Conservation (phyloP, 2,797 vertebrate genomes). For the Platyrinchus mystaceus region DNA sequence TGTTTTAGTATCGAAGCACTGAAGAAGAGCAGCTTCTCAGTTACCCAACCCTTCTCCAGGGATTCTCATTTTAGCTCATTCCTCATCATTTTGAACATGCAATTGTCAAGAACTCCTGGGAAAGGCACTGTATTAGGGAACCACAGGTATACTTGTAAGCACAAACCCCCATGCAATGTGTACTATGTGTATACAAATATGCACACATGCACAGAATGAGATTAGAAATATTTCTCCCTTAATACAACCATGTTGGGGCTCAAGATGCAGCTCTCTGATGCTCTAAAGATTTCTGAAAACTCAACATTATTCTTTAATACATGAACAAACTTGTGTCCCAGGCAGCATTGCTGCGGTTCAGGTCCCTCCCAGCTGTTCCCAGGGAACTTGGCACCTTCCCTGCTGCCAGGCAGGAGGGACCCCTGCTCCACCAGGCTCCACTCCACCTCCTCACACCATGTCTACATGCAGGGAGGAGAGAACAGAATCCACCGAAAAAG, state of each 20-base stretch:
- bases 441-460: background rate
- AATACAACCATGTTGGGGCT: background rate
- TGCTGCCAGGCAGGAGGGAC: background rate
- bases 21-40: background rate
- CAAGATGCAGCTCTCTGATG: background rate
- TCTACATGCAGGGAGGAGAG: background rate
- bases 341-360: background rate
- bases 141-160: background rate
- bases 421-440: background rate
- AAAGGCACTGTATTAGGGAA: constrained; percentile 13
- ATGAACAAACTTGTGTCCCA: background rate
- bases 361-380: background rate
- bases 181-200: background rate
- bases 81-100: constrained; percentile 22
- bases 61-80: constrained; percentile 20
- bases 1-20: background rate
- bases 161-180: constrained; percentile 36
- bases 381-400: background rate
- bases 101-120: background rate
- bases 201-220: constrained; percentile 2
- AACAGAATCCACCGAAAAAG: background rate
- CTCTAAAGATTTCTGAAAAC: background rate
- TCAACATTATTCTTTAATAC: background rate
- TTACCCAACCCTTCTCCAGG: background rate
- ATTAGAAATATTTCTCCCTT: background rate